phyloP scores from a whole-genome alignment of 2,888 invertebrate genomes.

The Caenorhabditis auriculariae region DNA sequence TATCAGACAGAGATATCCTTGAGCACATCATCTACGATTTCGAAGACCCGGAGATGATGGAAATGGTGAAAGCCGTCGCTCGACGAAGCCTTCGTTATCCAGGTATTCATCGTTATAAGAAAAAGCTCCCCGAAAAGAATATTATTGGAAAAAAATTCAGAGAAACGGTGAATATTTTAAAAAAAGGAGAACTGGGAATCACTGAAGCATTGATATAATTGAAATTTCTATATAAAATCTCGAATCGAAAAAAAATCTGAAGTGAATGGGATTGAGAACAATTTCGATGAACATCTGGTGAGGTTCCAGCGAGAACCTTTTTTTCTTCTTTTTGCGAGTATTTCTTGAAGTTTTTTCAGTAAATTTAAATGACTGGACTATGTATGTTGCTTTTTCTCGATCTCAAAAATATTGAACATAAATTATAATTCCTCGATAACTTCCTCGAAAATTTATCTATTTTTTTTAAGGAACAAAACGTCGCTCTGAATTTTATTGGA shows the following conservation, averaged over 20 bases:
- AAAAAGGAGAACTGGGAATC: too few relatives aligned
- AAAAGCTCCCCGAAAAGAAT: too few relatives aligned
- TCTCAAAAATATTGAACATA: not conserved
- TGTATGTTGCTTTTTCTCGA: not conserved
- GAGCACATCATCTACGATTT: slow-evolving; percentile 99
- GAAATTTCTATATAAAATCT: too few relatives aligned
- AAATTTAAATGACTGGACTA: too few relatives aligned
- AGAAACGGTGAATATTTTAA: too few relatives aligned
- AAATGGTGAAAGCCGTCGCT: slow-evolving; percentile 99
- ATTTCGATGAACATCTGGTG: too few relatives aligned
- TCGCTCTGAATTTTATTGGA: slow-evolving; percentile 97
- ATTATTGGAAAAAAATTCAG: too few relatives aligned
- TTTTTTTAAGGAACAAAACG: slow-evolving; percentile 82
- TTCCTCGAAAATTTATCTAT: not conserved
- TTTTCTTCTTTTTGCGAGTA: not conserved
- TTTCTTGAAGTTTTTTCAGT: too few relatives aligned
- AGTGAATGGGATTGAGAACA: too few relatives aligned
- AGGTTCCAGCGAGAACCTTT: not conserved
- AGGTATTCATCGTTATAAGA: slow-evolving; percentile 21
- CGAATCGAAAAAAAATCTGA: too few relatives aligned
- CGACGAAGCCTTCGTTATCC: slow-evolving; percentile 98
- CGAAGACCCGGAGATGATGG: slow-evolving; percentile 99
- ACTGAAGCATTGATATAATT: too few relatives aligned
- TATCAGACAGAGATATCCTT: slow-evolving; percentile 96
- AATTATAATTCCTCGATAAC: not conserved